Evolutionary conservation across 2,797 vertebrate genomes (phyloP).

Genomic region (Vireo griseus): DNA sequence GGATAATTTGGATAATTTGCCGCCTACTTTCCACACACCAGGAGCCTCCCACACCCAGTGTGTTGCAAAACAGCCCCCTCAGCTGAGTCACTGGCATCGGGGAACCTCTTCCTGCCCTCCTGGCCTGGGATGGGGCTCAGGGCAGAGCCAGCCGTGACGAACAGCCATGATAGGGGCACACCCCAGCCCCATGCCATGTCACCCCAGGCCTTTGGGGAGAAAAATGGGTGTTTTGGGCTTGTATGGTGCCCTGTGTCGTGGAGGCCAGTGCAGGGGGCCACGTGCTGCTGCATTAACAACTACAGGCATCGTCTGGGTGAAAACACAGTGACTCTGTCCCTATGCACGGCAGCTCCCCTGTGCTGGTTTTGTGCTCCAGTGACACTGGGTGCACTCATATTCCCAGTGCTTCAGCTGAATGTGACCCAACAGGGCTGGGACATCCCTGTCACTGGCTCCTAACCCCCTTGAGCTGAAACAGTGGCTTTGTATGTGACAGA

Average conservation of each 20-base stretch:
- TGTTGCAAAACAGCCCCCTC: not conserved
- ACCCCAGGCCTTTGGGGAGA: not conserved
- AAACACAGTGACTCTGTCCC: not conserved
- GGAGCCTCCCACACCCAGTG: not conserved
- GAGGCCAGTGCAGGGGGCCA: too few relatives aligned
- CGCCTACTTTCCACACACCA: not conserved
- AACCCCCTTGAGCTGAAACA: not conserved
- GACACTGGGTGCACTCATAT: not conserved
- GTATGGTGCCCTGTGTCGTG: rapidly evolving
- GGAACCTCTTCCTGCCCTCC: not conserved
- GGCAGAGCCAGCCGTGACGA: rapidly evolving
- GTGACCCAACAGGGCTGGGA: not conserved
- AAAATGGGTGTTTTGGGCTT: not conserved
- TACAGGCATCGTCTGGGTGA: rapidly evolving
- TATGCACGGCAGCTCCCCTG: not conserved
- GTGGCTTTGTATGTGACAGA: not conserved
- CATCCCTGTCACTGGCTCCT: not conserved
- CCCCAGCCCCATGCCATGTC: not conserved
- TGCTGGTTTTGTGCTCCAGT: not conserved
- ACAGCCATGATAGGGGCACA: not conserved
- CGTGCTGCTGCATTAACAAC: not conserved
- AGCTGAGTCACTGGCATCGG: not conserved
- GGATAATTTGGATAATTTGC: not conserved
- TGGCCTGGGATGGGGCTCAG: not conserved
- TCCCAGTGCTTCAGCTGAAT: not conserved